Evolutionary conservation across 2,113 vertebrate genomes (phyloP).

Genomic region (Promerops cafer): DNA sequence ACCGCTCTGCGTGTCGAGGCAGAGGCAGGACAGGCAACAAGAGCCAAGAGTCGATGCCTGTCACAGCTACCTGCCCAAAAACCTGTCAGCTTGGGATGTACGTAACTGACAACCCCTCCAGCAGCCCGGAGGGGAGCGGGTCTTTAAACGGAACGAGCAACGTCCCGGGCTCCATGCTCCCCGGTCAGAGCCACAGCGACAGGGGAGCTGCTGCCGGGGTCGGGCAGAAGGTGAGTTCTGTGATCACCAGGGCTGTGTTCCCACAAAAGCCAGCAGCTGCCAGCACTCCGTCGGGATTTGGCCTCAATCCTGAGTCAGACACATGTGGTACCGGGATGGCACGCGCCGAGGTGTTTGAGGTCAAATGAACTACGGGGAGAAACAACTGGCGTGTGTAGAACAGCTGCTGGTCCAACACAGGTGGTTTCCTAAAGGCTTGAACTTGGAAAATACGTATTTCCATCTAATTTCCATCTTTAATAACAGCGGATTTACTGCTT

Average conservation of each 20-base stretch:
- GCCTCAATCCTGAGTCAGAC: neutral
- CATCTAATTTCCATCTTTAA: neutral
- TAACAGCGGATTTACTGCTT: neutral
- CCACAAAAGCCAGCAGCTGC: neutral
- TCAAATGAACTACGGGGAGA: neutral
- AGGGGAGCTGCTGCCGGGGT: neutral
- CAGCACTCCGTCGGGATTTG: fast-evolving
- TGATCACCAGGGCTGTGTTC: neutral
- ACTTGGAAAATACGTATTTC: neutral
- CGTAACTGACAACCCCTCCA: fast-evolving
- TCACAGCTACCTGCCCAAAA: neutral
- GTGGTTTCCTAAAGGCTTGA: neutral
- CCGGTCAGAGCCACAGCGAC: fast-evolving
- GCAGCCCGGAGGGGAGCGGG: fast-evolving
- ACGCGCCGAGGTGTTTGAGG: fast-evolving
- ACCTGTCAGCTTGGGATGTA: fast-evolving
- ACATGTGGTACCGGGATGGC: fast-evolving
- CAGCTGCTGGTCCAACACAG: fast-evolving
- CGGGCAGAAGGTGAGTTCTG: neutral
- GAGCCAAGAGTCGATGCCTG: fast-evolving
- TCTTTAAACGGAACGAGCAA: fast-evolving
- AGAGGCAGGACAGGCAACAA: neutral
- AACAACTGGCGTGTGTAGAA: fast-evolving
- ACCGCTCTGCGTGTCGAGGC: fast-evolving
- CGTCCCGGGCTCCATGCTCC: fast-evolving